A percentile compares a stretch with the other conserved stretches of the same genome.
Evolutionary conservation across 1,140 invertebrate genomes (phyloP).

Genomic region (Drosophila persimilis): DNA sequence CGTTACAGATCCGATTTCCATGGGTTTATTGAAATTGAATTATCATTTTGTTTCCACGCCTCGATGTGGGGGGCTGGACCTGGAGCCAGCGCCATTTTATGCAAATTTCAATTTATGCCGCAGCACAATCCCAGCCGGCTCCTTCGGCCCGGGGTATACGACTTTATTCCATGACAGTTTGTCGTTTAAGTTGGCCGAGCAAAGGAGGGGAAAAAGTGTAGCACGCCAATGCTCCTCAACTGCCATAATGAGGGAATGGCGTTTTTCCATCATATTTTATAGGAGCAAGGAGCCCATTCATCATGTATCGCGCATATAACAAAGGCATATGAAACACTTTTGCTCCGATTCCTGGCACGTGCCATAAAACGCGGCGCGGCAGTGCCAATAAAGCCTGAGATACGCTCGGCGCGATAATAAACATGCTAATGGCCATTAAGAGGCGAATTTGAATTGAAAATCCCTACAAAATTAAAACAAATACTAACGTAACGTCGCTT

Average conservation of each 20-base stretch:
- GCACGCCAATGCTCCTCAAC: slow-evolving; percentile 56
- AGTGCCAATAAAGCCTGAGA: slow-evolving; percentile 63
- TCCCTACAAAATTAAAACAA: slow-evolving; percentile 41
- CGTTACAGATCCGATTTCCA: slow-evolving; percentile 34
- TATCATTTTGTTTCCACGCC: slow-evolving; percentile 48
- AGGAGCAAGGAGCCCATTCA: slow-evolving; percentile 52
- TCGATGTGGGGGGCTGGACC: slow-evolving; percentile 27
- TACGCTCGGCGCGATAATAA: slow-evolving; percentile 42
- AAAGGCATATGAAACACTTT: slow-evolving; percentile 61
- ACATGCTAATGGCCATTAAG: slow-evolving; percentile 64
- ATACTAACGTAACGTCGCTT: slow-evolving; percentile 35
- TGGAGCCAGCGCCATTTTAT: slow-evolving; percentile 20
- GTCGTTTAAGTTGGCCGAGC: slow-evolving; percentile 54
- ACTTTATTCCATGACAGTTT: slow-evolving; percentile 77
- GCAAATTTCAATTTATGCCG: slow-evolving; percentile 71
- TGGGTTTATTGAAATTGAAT: slow-evolving; percentile 60
- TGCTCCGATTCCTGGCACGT: slow-evolving; percentile 52
- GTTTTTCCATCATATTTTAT: slow-evolving; percentile 70
- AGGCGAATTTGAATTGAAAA: slow-evolving; percentile 65
- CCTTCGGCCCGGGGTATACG: slow-evolving; percentile 58
- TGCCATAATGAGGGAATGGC: slow-evolving; percentile 73
- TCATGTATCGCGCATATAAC: slow-evolving; percentile 57
- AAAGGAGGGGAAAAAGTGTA: slow-evolving; percentile 44
- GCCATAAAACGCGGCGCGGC: slow-evolving; percentile 51
- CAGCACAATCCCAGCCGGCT: slow-evolving; percentile 28